Conservation (phyloP, 2,797 vertebrate genomes). For the Sparidentex hasta region DNA sequence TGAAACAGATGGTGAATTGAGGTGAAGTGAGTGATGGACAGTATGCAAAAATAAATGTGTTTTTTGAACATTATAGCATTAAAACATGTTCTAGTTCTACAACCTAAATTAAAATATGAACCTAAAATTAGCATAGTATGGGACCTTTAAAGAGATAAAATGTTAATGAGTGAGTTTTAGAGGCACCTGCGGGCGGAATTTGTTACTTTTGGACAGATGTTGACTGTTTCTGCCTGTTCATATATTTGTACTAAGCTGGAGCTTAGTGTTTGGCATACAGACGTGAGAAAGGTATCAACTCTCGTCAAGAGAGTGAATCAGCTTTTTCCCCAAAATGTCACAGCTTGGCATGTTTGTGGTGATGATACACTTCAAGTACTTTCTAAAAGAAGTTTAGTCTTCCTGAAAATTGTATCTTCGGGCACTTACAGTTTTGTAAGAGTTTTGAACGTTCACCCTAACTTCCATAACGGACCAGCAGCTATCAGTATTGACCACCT, state of each 20-base stretch:
- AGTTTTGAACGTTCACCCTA: neutral
- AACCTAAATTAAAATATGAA: too few species aligned
- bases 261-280: neutral
- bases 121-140: too few species aligned
- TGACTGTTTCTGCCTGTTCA: neutral
- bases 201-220: conserved; percentile 19
- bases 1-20: too few species aligned
- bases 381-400: conserved; percentile 1
- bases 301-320: neutral
- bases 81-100: too few species aligned
- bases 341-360: neutral
- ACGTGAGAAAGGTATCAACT: conserved; percentile 4
- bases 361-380: neutral
- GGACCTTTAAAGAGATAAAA: neutral
- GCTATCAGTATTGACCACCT: neutral
- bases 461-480: neutral
- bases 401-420: neutral
- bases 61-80: too few species aligned
- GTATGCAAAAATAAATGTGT: too few species aligned
- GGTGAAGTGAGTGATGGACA: too few species aligned
- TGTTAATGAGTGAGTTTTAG: conserved; percentile 26
- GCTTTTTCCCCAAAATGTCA: neutral
- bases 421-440: neutral
- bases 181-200: conserved; percentile 14
- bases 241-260: conserved; percentile 28